Base-by-base conservation (phyloP, 2,888 invertebrate genomes). In the Clusia tigrina region DNA sequence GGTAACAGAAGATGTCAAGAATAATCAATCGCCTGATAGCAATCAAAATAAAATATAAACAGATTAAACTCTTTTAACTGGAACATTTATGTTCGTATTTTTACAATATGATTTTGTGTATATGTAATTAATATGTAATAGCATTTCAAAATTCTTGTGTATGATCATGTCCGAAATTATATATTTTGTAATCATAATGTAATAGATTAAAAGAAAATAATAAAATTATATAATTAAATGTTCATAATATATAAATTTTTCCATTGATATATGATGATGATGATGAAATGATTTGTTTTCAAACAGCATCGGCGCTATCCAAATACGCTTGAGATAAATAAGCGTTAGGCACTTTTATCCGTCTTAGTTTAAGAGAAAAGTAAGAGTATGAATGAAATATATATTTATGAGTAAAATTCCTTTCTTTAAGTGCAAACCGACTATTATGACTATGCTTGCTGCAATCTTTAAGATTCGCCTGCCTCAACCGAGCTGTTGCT, bases 171-270 rank as follows among this genome's bases (percentile, higher is more conserved):
- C 6, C 12, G 12, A 6, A 32, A 32, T 32, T 9, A 6, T 9
- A 63, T 59, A 63, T 66, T 63, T 60, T 65, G 62, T 65, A 65
- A 63, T 60, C 57, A 61, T 55, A 59, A 56, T 63, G 57, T 62
- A 62, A 61, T 66, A 62, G 62, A 46, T 60, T 51, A 54, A 55
- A 48, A 42, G 52, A 58, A 54, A 38, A 54, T 15, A 3, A 62
- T 17, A 38, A 46, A 22, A 48, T 58, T 53, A 54, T 53, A 62
- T 58, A 62, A 52, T 54, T 24, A 58, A 3, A 58, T 26, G 26
- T 62, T 58, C 54, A 58, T 62, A 42, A 57, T 57, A 42, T 52
- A 53, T 15, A 42, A 15, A 9, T 42, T 3, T 15, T 6, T 42
- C n/a, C 3, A 6, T 15, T 42, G 9, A n/a, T 42, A 3, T 15